phyloP scores from a whole-genome alignment of 2,113 vertebrate genomes.

The Nematolebias whitei region DNA sequence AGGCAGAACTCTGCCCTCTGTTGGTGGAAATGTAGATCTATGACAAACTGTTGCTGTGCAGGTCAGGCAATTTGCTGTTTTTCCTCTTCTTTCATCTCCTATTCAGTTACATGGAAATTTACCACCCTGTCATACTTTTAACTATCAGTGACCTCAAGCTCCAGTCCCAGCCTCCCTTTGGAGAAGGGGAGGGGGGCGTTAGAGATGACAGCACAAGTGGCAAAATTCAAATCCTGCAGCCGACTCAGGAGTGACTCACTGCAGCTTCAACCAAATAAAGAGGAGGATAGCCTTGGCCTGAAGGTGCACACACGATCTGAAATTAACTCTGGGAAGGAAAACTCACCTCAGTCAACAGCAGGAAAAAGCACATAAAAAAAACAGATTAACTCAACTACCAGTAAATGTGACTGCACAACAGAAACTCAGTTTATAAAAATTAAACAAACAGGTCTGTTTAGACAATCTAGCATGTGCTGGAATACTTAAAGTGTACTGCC shows the following conservation, averaged over 20 bases:
- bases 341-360: conserved; percentile 25
- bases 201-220: conserved; percentile 34
- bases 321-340: conserved; percentile 25
- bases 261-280: conserved; percentile 30
- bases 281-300: conserved; percentile 61
- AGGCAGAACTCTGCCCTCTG: conserved; percentile 59
- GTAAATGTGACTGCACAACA: too few species aligned
- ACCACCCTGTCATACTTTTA: conserved; percentile 54
- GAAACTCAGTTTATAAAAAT: too few species aligned
- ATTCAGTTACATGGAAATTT: conserved; percentile 50
- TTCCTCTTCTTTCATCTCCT: conserved; percentile 66
- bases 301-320: conserved; percentile 22
- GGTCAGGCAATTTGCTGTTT: conserved; percentile 26
- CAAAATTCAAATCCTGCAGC: conserved; percentile 35
- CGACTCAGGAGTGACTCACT: conserved; percentile 44
- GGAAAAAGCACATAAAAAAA: conserved; percentile 11
- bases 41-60: conserved; percentile 18
- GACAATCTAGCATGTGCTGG: not conserved
- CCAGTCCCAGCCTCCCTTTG: conserved; percentile 52
- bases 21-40: conserved; percentile 24
- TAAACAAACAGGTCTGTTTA: too few species aligned
- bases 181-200: conserved; percentile 17
- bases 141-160: conserved; percentile 66
- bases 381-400: not conserved
- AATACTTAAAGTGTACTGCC: not conserved